These are phyloP conservation scores for Dendrocopos noguchii DNA, from an alignment of 2,113 vertebrate genomes.

Conservation along the genomic window DNA sequence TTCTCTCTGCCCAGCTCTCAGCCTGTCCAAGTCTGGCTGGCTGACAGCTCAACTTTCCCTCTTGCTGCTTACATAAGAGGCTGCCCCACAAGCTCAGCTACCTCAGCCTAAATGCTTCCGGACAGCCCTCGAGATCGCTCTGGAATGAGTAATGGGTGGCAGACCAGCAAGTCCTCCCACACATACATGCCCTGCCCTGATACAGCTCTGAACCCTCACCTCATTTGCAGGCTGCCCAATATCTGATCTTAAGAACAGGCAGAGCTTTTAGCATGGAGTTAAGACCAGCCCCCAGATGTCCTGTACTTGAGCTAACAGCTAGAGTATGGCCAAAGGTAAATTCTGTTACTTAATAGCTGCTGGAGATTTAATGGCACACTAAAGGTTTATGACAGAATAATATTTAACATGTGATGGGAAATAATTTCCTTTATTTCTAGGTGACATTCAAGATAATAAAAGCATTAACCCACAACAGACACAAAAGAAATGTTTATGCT, in stretches of 20 bases:
- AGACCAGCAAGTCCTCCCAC: background rate
- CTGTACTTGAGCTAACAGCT: background rate
- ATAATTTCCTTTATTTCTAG: background rate
- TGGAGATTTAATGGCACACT: conserved; percentile 2
- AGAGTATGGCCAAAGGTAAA: background rate
- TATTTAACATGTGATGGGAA: conserved; percentile 21
- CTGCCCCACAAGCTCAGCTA: background rate
- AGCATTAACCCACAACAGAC: conserved; percentile 4
- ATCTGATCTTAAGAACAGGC: background rate
- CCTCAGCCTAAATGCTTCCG: background rate
- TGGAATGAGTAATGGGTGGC: background rate
- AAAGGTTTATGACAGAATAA: conserved; percentile 39
- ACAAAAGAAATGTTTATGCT: background rate
- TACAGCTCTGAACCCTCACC: background rate
- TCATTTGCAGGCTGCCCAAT: background rate
- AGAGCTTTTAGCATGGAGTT: background rate
- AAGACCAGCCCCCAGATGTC: background rate
- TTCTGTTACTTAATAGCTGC: background rate
- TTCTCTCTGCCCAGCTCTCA: too few relatives aligned
- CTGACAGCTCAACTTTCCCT: too few relatives aligned
- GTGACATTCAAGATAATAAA: conserved; percentile 21
- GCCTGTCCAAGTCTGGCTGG: too few relatives aligned
- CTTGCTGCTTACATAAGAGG: background rate
- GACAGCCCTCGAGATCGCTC: background rate
- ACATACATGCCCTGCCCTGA: background rate